A percentile compares a stretch with the other conserved stretches of the same genome.
Evolutionary conservation across 1,140 invertebrate species (phyloP).

Genomic region (Euborellia annulipes): DNA sequence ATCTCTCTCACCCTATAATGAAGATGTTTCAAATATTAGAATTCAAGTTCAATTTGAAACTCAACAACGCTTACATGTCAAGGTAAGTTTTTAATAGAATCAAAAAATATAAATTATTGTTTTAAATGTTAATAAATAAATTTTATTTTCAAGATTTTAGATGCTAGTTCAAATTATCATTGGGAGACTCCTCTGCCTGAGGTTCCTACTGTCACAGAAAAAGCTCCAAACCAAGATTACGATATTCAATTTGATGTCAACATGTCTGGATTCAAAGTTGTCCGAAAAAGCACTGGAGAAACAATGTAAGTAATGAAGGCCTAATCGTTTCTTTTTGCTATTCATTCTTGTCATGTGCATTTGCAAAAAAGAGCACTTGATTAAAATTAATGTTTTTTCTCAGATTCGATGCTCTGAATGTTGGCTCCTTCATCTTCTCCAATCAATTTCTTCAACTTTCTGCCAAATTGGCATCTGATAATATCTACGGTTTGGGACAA

Average conservation of each 20-base stretch:
- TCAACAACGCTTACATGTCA: constrained; percentile 43
- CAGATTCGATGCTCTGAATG: constrained; percentile 53
- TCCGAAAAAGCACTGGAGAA: constrained; percentile 34
- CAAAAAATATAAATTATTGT: no score
- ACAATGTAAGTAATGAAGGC: constrained; percentile 39
- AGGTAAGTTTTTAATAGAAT: no score
- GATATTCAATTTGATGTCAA: constrained; percentile 33
- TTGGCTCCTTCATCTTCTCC: constrained; percentile 59
- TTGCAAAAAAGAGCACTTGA: no score
- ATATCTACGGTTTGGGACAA: constrained; percentile 75
- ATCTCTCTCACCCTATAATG: constrained; percentile 42
- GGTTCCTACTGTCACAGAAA: constrained; percentile 27
- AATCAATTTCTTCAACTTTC: constrained; percentile 77
- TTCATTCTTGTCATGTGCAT: no score
- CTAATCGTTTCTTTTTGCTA: no score
- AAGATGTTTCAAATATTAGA: constrained; percentile 40
- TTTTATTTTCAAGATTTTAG: no score
- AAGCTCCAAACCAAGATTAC: constrained; percentile 23
- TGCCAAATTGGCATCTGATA: constrained; percentile 46
- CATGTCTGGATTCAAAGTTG: constrained; percentile 39
- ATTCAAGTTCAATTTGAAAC: constrained; percentile 46
- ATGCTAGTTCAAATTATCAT: no score
- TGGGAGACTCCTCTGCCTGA: constrained; percentile 50
- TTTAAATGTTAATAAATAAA: no score
- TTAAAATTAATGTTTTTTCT: constrained; percentile 4